Evolutionary conservation across 2,888 invertebrate genomes (phyloP), one percentile per base, ranked within the genome.

Genomic region (Ptychoptera contaminata): DNA sequence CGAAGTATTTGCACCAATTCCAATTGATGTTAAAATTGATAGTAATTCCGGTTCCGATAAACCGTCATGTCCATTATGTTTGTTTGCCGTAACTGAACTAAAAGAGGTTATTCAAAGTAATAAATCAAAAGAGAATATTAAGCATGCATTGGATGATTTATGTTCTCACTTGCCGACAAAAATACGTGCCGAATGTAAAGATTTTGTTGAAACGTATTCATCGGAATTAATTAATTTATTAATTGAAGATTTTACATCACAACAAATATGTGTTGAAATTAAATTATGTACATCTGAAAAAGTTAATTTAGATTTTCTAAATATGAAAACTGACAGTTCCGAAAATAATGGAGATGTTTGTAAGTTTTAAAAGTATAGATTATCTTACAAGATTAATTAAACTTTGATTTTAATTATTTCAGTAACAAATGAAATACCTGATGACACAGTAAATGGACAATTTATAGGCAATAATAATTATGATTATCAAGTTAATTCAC

Each of bases 1-100:
- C 35, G 71, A 73, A 51, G 68, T 76, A 47, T 68, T 72, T 51
- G 60, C 69, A 47, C 58, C 60, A 2, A 45, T 49, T 37, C 42
- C 54, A 57, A 45, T 55, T 8, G 51, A 55, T 30, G 53, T 59
- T 1, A 45, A 48, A 2, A 47, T 52, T 11, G 46, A 47, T 16
- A 37, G 11, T 1, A 37, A 46, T 16, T n/a, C 37, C 5, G 49
- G 52, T 48, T 61, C 63, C 16, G 73, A 77, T 42, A 78, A 80
- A 53, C 72, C 76, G 14, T 80, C 76, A 54, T 90, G 92, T 57
- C 82, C 86, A 1, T 66, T 92, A 8, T 93, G 93, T 56, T 69
- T 91, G 47, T 80, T 88, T 59, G 85, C 85, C 4, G 75, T 91
- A 0, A 72, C 77, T 46, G 76, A 85, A 61, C 64, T 90, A n/a